Evolutionary conservation across 2,888 invertebrate species (phyloP).

Genomic region (Atrina japonica): DNA sequence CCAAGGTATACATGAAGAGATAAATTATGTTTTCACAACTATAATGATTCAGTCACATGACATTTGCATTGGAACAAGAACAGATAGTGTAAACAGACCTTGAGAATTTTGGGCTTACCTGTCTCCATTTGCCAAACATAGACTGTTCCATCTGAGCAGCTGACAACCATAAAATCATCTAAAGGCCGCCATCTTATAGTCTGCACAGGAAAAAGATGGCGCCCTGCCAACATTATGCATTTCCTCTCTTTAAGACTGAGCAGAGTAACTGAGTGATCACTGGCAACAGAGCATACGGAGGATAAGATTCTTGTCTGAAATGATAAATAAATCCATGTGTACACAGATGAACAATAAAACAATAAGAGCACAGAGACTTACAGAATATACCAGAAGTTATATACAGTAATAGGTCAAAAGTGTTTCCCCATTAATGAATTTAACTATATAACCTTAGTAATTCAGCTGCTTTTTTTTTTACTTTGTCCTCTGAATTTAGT

Average conservation of each 20-base stretch:
- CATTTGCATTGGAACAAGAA: neutral
- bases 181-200: constrained; percentile 97
- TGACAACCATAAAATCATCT: constrained; percentile 98
- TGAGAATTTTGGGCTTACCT: too few relatives aligned
- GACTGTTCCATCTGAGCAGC: constrained; percentile 97
- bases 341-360: too few relatives aligned
- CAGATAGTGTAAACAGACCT: neutral
- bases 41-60: too few relatives aligned
- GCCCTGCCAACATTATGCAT: constrained; percentile 95
- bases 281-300: constrained; percentile 97
- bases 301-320: constrained; percentile 93
- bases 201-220: constrained; percentile 97
- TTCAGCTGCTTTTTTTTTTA: too few relatives aligned
- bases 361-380: too few relatives aligned
- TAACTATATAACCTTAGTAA: too few relatives aligned
- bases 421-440: too few relatives aligned
- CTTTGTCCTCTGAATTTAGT: too few relatives aligned
- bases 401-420: too few relatives aligned
- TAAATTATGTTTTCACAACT: too few relatives aligned
- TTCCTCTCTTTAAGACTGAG: constrained; percentile 95
- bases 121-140: constrained; percentile 99
- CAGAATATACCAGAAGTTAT: too few relatives aligned
- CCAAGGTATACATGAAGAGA: too few relatives aligned
- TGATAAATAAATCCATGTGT: constrained; percentile 33
- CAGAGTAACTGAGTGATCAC: constrained; percentile 97